phyloP scores from a whole-genome alignment of 2,113 vertebrate species.

The Mormyrus iriodes region DNA sequence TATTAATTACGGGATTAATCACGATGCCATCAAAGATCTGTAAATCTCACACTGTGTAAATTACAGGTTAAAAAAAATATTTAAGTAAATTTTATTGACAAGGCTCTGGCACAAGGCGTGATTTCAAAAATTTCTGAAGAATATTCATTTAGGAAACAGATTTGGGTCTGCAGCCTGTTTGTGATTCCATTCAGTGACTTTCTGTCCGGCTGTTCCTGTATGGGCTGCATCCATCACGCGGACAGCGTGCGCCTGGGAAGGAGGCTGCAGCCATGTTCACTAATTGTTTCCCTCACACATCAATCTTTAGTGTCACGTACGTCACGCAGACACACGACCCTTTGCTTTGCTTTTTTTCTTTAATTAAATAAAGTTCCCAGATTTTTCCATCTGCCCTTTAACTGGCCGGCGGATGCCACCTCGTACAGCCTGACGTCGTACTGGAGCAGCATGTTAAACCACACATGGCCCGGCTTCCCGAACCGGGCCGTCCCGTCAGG shows the following conservation, averaged over 20 bases:
- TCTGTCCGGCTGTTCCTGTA: not conserved
- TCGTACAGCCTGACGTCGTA: not conserved
- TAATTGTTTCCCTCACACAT: not conserved
- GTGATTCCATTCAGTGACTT: not conserved
- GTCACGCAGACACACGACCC: not conserved
- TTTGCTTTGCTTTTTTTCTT: not conserved
- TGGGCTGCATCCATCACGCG: not conserved
- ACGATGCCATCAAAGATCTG: not conserved
- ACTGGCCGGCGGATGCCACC: not conserved
- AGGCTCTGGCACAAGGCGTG: not conserved
- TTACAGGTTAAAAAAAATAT: not conserved
- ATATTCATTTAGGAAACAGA: not conserved
- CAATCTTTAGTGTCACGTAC: not conserved
- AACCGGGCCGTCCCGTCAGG: not conserved
- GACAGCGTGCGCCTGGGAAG: not conserved
- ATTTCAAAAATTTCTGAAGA: not conserved
- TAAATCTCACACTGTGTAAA: not conserved
- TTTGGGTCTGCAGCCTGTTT: not conserved
- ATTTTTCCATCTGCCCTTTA: not conserved
- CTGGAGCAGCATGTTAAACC: not conserved
- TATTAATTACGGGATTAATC: not conserved
- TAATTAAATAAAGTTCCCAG: not conserved
- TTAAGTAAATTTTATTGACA: not conserved
- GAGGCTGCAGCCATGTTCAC: not conserved
- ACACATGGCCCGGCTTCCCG: not conserved